These are phyloP conservation scores for Solea solea DNA, from an alignment of 2,113 vertebrate species.

Conservation along the genomic window DNA sequence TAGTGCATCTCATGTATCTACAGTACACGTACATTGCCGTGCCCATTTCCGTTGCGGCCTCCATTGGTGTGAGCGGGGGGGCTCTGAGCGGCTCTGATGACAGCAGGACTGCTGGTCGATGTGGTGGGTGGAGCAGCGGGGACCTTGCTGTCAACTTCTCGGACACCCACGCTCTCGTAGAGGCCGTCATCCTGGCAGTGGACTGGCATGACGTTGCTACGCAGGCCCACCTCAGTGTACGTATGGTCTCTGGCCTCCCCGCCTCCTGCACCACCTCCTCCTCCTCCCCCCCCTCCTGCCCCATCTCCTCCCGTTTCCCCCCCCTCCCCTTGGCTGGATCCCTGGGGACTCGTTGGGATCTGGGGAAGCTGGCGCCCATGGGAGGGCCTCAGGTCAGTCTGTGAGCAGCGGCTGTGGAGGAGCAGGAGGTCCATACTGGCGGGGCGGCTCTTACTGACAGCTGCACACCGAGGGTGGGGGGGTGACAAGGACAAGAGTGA, in stretches of 20 bases:
- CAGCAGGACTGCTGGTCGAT: conserved; percentile 53
- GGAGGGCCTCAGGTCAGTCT: conserved; percentile 74
- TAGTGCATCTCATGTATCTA: no score
- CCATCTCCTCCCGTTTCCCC: conserved; percentile 46
- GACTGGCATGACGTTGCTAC: conserved; percentile 66
- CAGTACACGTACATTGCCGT: conserved; percentile 59
- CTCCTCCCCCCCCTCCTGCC: conserved; percentile 42
- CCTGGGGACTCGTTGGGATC: conserved; percentile 70
- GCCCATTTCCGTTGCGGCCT: conserved; percentile 43
- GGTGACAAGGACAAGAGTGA: conserved; percentile 3
- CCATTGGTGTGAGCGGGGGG: conserved; percentile 51
- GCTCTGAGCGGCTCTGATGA: conserved; percentile 56
- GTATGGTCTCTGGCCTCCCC: conserved; percentile 75
- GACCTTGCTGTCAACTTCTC: conserved; percentile 56
- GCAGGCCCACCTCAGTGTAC: conserved; percentile 79
- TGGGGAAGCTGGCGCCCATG: conserved; percentile 75
- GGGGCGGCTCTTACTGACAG: conserved; percentile 78
- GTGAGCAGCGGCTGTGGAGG: conserved; percentile 78
- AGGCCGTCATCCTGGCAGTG: conserved; percentile 77
- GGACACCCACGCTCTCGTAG: conserved; percentile 80
- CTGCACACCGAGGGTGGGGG: conserved; percentile 45
- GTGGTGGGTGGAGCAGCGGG: conserved; percentile 44
- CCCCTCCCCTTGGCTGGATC: conserved; percentile 54
- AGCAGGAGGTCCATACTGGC: conserved; percentile 84
- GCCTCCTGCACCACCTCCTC: conserved; percentile 18